phyloP scores from a whole-genome alignment of 2,113 vertebrate genomes.

The Narcine bancroftii region DNA sequence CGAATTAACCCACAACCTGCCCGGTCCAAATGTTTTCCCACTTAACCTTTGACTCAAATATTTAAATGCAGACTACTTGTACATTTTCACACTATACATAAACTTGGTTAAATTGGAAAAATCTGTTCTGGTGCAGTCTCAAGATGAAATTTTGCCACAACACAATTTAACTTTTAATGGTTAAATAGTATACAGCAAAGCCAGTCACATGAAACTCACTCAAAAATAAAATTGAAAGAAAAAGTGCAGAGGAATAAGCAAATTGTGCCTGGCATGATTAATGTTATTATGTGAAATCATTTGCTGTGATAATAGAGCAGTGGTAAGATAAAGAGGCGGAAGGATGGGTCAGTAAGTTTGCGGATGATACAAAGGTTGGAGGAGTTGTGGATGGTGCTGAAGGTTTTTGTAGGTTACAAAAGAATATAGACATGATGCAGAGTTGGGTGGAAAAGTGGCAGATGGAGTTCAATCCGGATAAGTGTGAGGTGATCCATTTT shows the following conservation, averaged over 20 bases:
- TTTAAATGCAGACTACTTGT: background rate
- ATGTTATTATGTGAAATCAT: background rate
- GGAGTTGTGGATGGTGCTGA: no score
- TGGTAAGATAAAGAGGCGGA: no score
- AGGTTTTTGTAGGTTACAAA: no score
- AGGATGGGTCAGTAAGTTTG: no score
- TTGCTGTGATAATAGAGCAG: background rate
- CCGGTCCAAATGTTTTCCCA: background rate
- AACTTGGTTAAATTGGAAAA: background rate
- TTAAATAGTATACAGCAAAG: background rate
- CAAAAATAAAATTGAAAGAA: background rate
- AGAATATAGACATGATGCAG: no score
- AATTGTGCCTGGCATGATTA: background rate
- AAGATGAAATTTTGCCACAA: background rate
- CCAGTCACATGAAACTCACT: background rate
- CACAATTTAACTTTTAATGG: background rate
- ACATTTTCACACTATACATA: background rate
- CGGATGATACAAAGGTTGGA: no score
- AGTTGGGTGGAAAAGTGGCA: no score
- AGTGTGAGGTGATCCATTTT: no score
- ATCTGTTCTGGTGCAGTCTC: background rate
- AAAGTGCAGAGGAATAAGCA: background rate
- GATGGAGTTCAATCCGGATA: no score
- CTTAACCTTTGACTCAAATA: background rate
- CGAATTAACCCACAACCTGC: background rate